Evolutionary conservation across 2,888 invertebrate species (phyloP).

Genomic region (Drosophila yooni): DNA sequence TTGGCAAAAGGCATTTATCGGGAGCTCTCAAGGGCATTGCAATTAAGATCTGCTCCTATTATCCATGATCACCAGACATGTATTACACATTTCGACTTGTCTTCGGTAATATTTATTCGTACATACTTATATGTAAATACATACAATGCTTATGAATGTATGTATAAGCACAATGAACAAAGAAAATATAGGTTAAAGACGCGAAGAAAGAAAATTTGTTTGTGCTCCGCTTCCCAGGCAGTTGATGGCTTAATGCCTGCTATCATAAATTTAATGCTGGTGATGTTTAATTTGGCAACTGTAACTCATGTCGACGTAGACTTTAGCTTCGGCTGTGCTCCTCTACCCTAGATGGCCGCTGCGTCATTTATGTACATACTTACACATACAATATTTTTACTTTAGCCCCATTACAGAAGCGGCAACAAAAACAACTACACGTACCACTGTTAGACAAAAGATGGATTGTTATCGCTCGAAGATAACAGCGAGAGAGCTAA

Average conservation of each 20-base stretch:
- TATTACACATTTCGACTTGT: background rate
- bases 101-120: background rate
- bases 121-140: background rate
- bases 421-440: conserved; percentile 36
- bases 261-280: conserved; percentile 80
- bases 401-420: conserved; percentile 31
- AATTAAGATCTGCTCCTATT: background rate
- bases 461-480: conserved; percentile 85
- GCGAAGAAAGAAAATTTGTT: conserved; percentile 47
- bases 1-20: background rate
- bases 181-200: conserved; percentile 10
- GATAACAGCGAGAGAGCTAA: conserved; percentile 70
- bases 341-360: conserved; percentile 13
- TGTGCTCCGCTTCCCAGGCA: conserved; percentile 30
- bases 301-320: conserved; percentile 77
- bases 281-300: conserved; percentile 82
- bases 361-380: conserved; percentile 53
- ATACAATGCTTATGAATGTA: background rate
- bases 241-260: conserved; percentile 64
- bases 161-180: background rate
- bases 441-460: conserved; percentile 71
- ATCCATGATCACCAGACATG: background rate
- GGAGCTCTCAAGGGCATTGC: background rate
- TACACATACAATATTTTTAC: conserved; percentile 52
- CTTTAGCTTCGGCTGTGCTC: conserved; percentile 44